Evolutionary conservation across 2,888 invertebrate genomes (phyloP).

Genomic region (Cyclophora punctaria): DNA sequence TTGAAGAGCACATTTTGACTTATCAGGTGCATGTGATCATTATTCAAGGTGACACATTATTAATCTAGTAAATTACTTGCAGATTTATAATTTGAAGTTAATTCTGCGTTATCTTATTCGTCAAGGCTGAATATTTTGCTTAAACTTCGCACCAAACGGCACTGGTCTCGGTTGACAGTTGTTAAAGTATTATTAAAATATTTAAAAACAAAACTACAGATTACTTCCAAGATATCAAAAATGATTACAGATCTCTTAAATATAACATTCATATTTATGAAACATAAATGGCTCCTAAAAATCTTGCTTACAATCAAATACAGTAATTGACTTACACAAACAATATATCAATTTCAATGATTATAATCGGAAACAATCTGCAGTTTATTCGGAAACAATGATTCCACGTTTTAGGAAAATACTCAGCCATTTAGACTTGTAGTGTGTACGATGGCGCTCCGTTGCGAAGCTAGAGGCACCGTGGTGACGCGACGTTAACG

Average conservation of each 20-base stretch:
- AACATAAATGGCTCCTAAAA: too few species aligned
- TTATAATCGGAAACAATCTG: too few species aligned
- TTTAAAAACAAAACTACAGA: too few species aligned
- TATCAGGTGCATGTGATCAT: neutral
- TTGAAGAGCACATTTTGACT: constrained; percentile 3
- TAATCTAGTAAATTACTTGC: constrained; percentile 4
- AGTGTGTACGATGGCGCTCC: constrained; percentile 17
- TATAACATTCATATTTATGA: too few species aligned
- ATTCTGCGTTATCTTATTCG: constrained; percentile 4
- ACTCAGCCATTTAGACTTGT: constrained; percentile 9
- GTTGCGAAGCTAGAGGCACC: constrained; percentile 8
- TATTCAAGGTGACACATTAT: neutral
- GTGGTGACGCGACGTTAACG: neutral
- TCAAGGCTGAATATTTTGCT: constrained; percentile 14
- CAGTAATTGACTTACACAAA: too few species aligned
- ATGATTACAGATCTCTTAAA: too few species aligned
- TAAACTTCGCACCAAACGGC: neutral
- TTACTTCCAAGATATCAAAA: too few species aligned
- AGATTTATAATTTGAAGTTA: constrained; percentile 10
- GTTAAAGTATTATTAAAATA: too few species aligned
- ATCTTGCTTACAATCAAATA: too few species aligned
- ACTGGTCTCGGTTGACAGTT: too few species aligned
- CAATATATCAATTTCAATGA: too few species aligned
- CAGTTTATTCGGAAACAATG: too few species aligned
- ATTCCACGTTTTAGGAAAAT: neutral